A percentile compares a stretch with the other conserved stretches of the same genome.
These are phyloP conservation scores for Lycaon pictus DNA, from an alignment of 2,113 vertebrate genomes.

Conservation along the genomic window DNA sequence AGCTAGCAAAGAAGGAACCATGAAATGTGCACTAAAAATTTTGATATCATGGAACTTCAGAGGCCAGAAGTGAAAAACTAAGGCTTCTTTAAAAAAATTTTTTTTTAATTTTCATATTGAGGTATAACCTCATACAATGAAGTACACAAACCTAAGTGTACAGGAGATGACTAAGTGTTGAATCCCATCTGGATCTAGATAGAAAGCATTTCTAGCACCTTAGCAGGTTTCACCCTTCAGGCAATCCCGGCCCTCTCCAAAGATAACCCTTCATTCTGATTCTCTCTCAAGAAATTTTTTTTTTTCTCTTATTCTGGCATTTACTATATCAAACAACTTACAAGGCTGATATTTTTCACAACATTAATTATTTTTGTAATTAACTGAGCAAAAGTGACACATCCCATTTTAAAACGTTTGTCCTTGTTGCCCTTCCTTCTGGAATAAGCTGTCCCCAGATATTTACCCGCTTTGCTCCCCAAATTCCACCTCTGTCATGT, in stretches of 20 bases:
- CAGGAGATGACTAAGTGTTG: too few relatives aligned
- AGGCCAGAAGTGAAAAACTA: neutral
- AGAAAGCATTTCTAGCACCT: neutral
- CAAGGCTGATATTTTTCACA: neutral
- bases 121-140: neutral
- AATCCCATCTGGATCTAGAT: neutral
- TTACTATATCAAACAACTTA: neutral
- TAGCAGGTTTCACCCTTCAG: fast-evolving
- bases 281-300: neutral
- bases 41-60: neutral
- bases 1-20: neutral
- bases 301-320: neutral
- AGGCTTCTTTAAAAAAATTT: neutral
- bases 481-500: neutral
- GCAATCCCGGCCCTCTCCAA: fast-evolving
- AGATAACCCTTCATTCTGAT: neutral
- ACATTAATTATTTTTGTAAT: neutral
- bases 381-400: neutral
- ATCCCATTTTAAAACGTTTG: neutral
- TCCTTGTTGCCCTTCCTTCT: too few relatives aligned
- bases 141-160: neutral
- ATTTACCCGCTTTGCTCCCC: neutral
- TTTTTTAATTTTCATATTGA: neutral
- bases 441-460: neutral
- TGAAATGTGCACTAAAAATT: neutral